Percentiles rank a stretch among this genome's conserved stretches.
Conservation (phyloP, 2,888 invertebrate species). For the Synanthedon myopaeformis region DNA sequence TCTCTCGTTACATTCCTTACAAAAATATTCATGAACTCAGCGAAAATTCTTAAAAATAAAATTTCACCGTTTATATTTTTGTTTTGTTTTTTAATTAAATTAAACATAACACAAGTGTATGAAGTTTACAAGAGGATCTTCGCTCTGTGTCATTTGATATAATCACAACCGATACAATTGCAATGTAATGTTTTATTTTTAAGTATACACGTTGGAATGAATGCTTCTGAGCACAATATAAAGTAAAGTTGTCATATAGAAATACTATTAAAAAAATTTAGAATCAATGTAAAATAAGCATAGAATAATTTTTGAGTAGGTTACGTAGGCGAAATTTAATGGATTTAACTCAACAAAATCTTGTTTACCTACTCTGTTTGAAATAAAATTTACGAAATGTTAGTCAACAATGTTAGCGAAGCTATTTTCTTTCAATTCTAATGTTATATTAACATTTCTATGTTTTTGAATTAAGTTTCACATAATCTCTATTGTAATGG, state of each 20-base stretch:
- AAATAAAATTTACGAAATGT: too few relatives aligned
- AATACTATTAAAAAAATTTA: not conserved
- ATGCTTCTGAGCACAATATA: not conserved
- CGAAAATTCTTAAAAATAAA: slow-evolving; percentile 17
- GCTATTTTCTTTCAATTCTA: too few relatives aligned
- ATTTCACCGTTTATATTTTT: too few relatives aligned
- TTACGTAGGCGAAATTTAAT: too few relatives aligned
- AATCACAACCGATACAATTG: slow-evolving; percentile 29
- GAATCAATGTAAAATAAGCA: not conserved
- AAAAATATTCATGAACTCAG: slow-evolving; percentile 47
- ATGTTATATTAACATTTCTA: too few relatives aligned
- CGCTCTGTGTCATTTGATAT: slow-evolving; percentile 30
- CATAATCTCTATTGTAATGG: slow-evolving; percentile 30
- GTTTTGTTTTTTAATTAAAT: too few relatives aligned
- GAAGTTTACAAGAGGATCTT: slow-evolving; percentile 27
- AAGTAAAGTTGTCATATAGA: not conserved
- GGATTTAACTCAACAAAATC: too few relatives aligned
- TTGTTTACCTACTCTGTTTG: too few relatives aligned
- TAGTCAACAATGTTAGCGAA: too few relatives aligned
- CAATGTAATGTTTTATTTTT: slow-evolving; percentile 5
- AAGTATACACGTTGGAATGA: not conserved
- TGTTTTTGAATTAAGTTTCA: not conserved
- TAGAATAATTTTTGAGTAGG: too few relatives aligned
- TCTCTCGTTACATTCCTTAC: slow-evolving; percentile 37
- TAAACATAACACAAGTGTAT: too few relatives aligned